Base-by-base conservation (phyloP, 2,888 invertebrate species). In the Mechanitis mazaeus region DNA sequence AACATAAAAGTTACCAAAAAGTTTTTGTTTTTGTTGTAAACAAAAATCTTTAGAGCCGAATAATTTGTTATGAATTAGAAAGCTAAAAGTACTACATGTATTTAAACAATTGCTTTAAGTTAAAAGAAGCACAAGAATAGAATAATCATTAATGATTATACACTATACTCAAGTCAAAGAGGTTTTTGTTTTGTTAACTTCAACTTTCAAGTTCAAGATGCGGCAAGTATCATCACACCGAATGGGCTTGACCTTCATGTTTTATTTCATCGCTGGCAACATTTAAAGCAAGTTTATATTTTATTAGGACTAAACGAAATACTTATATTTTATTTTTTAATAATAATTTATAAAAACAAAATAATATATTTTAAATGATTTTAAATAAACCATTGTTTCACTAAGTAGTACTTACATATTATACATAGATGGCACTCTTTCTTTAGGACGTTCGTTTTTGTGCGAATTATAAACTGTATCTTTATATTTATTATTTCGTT, bases 381-480 rank as follows among this genome's bases (percentile, higher is more conserved):
- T 9, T 9, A 9, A 42, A 42, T 42, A 7, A 42, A 42, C 3
- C 42, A 42, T 9, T 42, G 42, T 42, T 42, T 42, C 42, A 47
- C 9, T 20, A 42, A 47, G 54, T 42, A 61, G 31, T 73, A 85
- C 85, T 84, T 76, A 88, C 88, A 73, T 70, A 63, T 79, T 81
- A 64, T 85, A 86, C 84, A 88, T 88, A 45, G 88, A 80, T 1
- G 89, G 88, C 33, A 81, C 69, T 69, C 85, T 77, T 12, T 85
- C 83, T 58, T 72, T 78, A 12, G 73, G 69, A 5, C 72, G 76
- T 20, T 82, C 77, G 57, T 81, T 73, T 59, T 78, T 78, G 46
- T 83, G 75, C 1, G 85, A 72, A 66, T 79, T 81, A 69, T 81
- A 85, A 7, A 79, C 81, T 20, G 70, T 53, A 60, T 88, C 85